Evolutionary conservation across 2,888 invertebrate species (phyloP).

Genomic region (Sphaerophoria taeniata): DNA sequence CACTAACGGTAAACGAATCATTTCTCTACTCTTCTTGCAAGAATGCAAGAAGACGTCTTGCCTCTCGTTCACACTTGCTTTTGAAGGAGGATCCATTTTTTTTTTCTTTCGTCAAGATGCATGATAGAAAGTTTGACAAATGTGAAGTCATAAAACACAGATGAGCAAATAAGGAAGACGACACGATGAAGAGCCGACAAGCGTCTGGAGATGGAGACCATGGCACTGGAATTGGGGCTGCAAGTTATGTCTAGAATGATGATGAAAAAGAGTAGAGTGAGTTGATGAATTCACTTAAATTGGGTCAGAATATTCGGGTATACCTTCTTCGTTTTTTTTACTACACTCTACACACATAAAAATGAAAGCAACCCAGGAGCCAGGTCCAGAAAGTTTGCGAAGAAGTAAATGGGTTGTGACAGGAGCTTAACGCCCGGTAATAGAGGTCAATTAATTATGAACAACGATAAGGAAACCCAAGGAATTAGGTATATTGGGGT

Average conservation of each 20-base stretch:
- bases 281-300: conserved; percentile 69
- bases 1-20: conserved; percentile 59
- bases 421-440: conserved; percentile 65
- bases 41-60: too few species aligned
- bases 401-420: conserved; percentile 28
- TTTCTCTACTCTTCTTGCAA: conserved; percentile 34
- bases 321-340: conserved; percentile 21
- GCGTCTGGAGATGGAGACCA: not conserved
- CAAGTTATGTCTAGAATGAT: conserved; percentile 43
- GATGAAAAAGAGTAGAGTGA: conserved; percentile 40
- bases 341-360: not conserved
- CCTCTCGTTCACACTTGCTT: not conserved
- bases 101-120: not conserved
- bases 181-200: conserved; percentile 1
- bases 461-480: conserved; percentile 55
- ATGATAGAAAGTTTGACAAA: conserved; percentile 70
- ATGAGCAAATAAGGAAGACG: conserved; percentile 41
- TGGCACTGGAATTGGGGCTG: not conserved
- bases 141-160: conserved; percentile 67
- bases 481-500: conserved; percentile 35
- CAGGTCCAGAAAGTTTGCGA: not conserved
- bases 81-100: not conserved
- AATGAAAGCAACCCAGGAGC: not conserved
- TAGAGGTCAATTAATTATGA: conserved; percentile 69
- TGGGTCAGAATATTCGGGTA: conserved; percentile 31